Evolutionary conservation across 2,797 vertebrate species (phyloP), one percentile per base, ranked within the genome.

Genomic region (Muscicapa striata): DNA sequence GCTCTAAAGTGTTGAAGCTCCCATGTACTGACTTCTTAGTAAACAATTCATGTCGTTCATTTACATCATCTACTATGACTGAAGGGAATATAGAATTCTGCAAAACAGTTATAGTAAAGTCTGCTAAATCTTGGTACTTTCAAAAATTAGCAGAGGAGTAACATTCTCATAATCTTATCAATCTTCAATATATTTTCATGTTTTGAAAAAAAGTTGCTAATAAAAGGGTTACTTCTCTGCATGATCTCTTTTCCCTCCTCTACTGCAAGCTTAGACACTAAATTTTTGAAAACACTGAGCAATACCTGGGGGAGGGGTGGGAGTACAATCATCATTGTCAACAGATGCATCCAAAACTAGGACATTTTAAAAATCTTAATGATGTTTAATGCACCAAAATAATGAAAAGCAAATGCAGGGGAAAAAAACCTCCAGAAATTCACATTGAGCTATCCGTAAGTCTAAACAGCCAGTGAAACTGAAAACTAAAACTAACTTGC

Each of bases 201-300:
- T 89, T 83, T 85, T 73, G 2, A 93, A 85, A 66, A 32, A 40
- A 64, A 64, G 21, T 43, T 77, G n/a, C 24, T 51, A 85, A 85
- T 63, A 63, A 63, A 91, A 63, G 6, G 5, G 13, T 41, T 64
- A 89, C 4, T 49, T 82, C 68, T 46, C 68, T 64, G 23, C 13
- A 48, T 9, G 6, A 36, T 83, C 19, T 87, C n/a, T 94, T 58
- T 45, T 74, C 29, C 51, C 59, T 89, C 34, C 45, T 76, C 72
- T 58, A 57, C 72, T 84, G 43, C 34, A 92, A 91, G 36, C 30
- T 89, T 69, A 84, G 46, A 43, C 20, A 48, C 27, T 13, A 66
- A 18, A 54, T 59, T 90, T 93, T 74, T 54, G 30, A 81, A 95
- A 96, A 89, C 22, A 75, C 69, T 62, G 52, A 91, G 76, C 75